These are phyloP conservation scores for Danaus chrysippus DNA, from an alignment of 2,888 invertebrate species.

Conservation along the genomic window DNA sequence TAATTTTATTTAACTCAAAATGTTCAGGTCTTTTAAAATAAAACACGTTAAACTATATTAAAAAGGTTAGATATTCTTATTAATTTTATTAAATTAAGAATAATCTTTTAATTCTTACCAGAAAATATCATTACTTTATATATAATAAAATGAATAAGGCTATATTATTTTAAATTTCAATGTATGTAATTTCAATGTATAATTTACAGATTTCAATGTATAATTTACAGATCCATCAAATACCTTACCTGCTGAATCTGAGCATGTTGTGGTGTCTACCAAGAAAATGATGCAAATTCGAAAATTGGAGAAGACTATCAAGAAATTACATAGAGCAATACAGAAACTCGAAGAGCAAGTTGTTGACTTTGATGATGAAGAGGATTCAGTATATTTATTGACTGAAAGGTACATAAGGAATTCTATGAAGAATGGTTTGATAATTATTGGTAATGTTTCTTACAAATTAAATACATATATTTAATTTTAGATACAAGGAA, in stretches of 20 bases:
- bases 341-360: conserved; percentile 83
- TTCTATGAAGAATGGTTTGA: too few relatives aligned
- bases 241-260: conserved; percentile 45
- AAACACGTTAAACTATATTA: too few relatives aligned
- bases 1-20: too few relatives aligned
- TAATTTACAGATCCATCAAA: conserved; percentile 10
- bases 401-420: conserved; percentile 76
- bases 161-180: too few relatives aligned
- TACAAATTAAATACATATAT: background rate
- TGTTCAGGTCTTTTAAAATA: too few relatives aligned
- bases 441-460: background rate
- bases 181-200: too few relatives aligned
- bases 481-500: conserved; percentile 63
- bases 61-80: too few relatives aligned
- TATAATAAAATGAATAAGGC: too few relatives aligned
- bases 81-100: too few relatives aligned
- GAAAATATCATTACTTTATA: too few relatives aligned
- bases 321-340: conserved; percentile 82
- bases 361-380: conserved; percentile 86
- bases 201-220: too few relatives aligned
- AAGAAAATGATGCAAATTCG: conserved; percentile 75
- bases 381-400: conserved; percentile 84
- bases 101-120: too few relatives aligned
- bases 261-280: conserved; percentile 42
- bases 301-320: conserved; percentile 80